A percentile compares a stretch with the other conserved stretches of the same genome.
Evolutionary conservation across 1,140 invertebrate genomes (phyloP).

Genomic region (Neuroterus valhalla): DNA sequence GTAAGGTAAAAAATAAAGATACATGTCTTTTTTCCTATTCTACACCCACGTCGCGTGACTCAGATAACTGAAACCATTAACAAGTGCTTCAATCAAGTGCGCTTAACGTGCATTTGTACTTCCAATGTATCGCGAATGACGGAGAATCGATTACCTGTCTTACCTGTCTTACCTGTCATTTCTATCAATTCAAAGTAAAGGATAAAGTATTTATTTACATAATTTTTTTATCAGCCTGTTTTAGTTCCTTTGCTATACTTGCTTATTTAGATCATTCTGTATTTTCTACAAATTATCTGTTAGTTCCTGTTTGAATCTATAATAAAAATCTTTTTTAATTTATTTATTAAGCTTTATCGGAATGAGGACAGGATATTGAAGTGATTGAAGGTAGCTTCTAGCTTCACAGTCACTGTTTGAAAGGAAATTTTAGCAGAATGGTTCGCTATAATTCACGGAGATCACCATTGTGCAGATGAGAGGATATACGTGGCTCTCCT

Average conservation of each 20-base stretch:
- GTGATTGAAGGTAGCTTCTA: slow-evolving; percentile 38
- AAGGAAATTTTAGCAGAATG: slow-evolving; percentile 28
- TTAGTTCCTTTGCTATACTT: too few species aligned
- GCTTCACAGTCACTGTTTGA: slow-evolving; percentile 29
- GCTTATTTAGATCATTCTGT: too few species aligned
- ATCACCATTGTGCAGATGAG: slow-evolving; percentile 37
- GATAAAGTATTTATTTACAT: background rate
- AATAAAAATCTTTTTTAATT: background rate
- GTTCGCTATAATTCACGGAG: slow-evolving; percentile 5
- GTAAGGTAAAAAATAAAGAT: background rate
- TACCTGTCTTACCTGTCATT: too few species aligned
- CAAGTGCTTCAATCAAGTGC: slow-evolving; percentile 27
- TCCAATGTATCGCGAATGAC: slow-evolving; percentile 26
- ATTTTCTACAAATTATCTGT: too few species aligned
- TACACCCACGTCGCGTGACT: slow-evolving; percentile 44
- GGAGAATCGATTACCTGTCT: slow-evolving; percentile 3
- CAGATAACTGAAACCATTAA: slow-evolving; percentile 19
- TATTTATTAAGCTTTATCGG: background rate
- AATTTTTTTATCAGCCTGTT: background rate
- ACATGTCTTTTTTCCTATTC: background rate
- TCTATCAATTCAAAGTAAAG: background rate
- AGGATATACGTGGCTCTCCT: slow-evolving; percentile 35
- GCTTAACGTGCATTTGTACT: slow-evolving; percentile 31
- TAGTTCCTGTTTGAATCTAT: background rate
- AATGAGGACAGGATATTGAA: slow-evolving; percentile 27